phyloP scores from a whole-genome alignment of 1,140 invertebrate species.

The Apis dorsata region DNA sequence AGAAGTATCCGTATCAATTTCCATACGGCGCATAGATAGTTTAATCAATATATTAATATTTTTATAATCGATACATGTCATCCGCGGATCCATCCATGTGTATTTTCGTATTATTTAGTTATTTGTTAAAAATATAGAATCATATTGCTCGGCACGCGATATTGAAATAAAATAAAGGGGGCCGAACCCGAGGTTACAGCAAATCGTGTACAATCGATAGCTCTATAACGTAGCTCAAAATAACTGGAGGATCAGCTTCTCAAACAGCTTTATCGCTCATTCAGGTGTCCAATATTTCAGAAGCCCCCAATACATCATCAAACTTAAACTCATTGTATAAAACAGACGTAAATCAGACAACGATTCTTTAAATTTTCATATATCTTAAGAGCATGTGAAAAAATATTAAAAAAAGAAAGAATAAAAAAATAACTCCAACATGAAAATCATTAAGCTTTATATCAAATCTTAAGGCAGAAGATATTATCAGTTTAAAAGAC shows the following conservation, averaged over 20 bases:
- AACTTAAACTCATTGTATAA: not conserved
- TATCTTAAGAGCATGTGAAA: not conserved
- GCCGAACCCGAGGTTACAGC: not conserved
- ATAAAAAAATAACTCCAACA: not conserved
- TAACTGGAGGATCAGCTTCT: slow-evolving; percentile 39
- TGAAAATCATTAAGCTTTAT: not conserved
- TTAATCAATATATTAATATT: not conserved
- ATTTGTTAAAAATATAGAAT: not conserved
- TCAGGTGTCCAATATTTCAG: slow-evolving; percentile 32
- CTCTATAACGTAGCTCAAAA: slow-evolving; percentile 35
- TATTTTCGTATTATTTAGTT: not conserved
- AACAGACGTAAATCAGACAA: not conserved
- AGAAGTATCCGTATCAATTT: too few species aligned
- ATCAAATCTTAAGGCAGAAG: not conserved
- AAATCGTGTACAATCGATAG: slow-evolving; percentile 28
- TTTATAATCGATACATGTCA: not conserved
- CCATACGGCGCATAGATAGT: too few species aligned
- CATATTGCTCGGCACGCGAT: not conserved
- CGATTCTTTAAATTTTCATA: not conserved
- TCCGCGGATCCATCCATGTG: not conserved
- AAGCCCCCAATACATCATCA: not conserved
- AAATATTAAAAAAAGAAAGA: too few species aligned
- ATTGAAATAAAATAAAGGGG: slow-evolving; percentile 36
- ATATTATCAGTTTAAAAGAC: not conserved
- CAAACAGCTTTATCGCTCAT: slow-evolving; percentile 36